These are phyloP conservation scores for Bothrops alternatus DNA, from an alignment of 2,797 vertebrate genomes.

Conservation along the genomic window DNA sequence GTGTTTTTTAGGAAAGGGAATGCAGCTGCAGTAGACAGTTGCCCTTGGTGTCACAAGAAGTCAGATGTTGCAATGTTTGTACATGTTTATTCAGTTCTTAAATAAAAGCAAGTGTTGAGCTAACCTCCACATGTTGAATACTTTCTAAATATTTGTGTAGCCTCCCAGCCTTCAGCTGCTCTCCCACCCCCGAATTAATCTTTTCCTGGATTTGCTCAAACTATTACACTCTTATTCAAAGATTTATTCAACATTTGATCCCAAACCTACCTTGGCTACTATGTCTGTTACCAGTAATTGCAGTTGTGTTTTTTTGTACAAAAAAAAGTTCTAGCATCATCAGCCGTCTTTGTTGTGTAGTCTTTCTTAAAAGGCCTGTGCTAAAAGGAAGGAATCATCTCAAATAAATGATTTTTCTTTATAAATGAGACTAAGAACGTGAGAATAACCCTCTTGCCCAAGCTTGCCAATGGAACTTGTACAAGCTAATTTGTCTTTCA, in stretches of 20 bases:
- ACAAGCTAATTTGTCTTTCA: neutral
- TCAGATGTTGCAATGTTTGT: constrained; percentile 18
- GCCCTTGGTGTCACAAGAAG: neutral
- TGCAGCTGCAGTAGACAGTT: neutral
- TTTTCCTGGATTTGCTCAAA: constrained; percentile 41
- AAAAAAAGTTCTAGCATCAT: neutral
- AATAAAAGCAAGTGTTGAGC: constrained; percentile 42
- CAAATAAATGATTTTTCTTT: neutral
- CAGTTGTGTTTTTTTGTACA: neutral
- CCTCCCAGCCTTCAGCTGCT: constrained; percentile 30
- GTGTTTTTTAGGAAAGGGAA: neutral
- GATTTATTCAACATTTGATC: neutral
- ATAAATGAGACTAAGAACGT: neutral
- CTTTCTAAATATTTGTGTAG: constrained; percentile 53
- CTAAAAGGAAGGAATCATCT: neutral
- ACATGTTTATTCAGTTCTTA: constrained; percentile 40
- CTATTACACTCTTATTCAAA: constrained; percentile 39
- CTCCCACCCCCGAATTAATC: constrained; percentile 31
- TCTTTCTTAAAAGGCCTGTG: neutral
- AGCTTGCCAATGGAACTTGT: neutral
- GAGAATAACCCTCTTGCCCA: neutral
- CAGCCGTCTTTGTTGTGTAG: neutral
- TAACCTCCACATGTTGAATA: constrained; percentile 42
- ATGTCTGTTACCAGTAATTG: neutral
- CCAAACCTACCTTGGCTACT: neutral